Base-by-base conservation (phyloP, 2,888 invertebrate species). In the Panorpa germanica region DNA sequence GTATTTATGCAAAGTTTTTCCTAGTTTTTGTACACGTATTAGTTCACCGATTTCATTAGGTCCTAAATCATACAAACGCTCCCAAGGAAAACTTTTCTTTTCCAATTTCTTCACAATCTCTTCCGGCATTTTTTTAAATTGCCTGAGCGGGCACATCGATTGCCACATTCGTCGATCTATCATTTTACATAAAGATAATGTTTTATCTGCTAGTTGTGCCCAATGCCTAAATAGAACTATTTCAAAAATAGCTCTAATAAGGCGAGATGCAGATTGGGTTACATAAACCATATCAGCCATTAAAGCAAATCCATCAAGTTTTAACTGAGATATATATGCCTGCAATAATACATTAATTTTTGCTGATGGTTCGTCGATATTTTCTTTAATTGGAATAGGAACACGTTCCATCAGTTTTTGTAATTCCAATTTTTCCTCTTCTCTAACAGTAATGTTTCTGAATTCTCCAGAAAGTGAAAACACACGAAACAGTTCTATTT, bases 261-360 rank as follows among this genome's bases (percentile, higher is more conserved):
- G 63, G 27, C 98, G 65, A 3, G 85, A 78, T 0, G 98, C 98
- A 0, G 91, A 93, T 54, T 99, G 98, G 0, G 96, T 95, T 0
- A 98, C 86, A 49, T 88, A 99, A 4, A 96, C 91, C 96, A 98
- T 98, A 52, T 98, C 98, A 0, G 93, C 85, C 86, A 96, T 95
- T 3, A 98, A 60, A 0, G 96, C 95, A 52, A 99, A 96, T 0
- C 98, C 96, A 46, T 99, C 98, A 32, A 99, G 59, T 55, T 95
- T 96, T 40, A 99, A 55, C 52, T 96, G 95, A 0, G 96, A 98
- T 38, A 99, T 96, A 57, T 95, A 98, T 1, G 96, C 93, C 53
- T 98, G 95, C 0, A 95, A 62, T 1, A 96, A 55, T 6, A 93
- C 90, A 52, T 95, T 95, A 16, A 93, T 76, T 43, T 99, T 99